Percentiles rank a stretch among this genome's conserved stretches.
Conservation (phyloP, 2,113 vertebrate species). For the Lates calcarifer region DNA sequence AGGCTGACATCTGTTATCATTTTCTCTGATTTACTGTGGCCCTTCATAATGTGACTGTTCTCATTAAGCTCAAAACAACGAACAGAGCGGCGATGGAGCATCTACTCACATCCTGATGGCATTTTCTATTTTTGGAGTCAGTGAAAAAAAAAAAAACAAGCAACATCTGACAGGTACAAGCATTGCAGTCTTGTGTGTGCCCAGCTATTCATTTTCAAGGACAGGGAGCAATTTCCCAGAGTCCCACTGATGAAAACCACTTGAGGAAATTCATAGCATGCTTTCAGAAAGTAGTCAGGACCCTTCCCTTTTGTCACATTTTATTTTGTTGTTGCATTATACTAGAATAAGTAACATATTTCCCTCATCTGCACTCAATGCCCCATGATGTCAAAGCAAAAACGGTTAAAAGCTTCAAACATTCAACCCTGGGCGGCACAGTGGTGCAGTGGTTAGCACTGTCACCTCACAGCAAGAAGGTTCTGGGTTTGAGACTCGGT, state of each 20-base stretch:
- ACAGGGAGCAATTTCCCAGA: background rate
- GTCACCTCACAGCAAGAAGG: too few species aligned
- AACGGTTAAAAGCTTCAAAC: too few species aligned
- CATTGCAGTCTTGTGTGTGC: background rate
- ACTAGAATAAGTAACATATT: too few species aligned
- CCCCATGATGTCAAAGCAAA: too few species aligned
- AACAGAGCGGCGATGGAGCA: background rate
- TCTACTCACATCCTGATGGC: background rate
- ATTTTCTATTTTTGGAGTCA: background rate
- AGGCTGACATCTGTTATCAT: background rate
- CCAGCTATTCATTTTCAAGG: slow-evolving; percentile 14
- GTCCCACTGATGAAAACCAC: slow-evolving; percentile 11
- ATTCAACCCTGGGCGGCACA: too few species aligned
- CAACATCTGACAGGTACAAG: slow-evolving; percentile 32
- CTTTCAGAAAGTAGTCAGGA: too few species aligned
- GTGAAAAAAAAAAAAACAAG: background rate
- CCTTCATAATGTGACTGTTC: background rate
- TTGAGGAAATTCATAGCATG: slow-evolving; percentile 9
- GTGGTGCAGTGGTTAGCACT: too few species aligned
- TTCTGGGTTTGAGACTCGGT: too few species aligned
- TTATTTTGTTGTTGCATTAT: too few species aligned
- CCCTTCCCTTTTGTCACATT: too few species aligned
- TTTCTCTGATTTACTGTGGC: background rate
- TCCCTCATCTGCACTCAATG: too few species aligned
- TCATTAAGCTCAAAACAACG: background rate